phyloP scores from a whole-genome alignment of 2,888 invertebrate genomes.

The Thumatha senex region DNA sequence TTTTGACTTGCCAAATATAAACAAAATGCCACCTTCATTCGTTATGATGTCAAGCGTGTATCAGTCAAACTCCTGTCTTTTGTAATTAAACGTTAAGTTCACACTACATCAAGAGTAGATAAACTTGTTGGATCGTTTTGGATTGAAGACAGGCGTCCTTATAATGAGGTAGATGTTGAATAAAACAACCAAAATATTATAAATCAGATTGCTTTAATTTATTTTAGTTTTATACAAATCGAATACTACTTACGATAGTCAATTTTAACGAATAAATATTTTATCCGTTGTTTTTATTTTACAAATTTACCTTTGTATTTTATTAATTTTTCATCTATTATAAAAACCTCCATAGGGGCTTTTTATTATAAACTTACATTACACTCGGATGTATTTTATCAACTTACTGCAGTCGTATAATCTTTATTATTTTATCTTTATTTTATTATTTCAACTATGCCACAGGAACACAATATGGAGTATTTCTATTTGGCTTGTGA shows the following conservation, averaged over 20 bases:
- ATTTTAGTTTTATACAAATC: constrained; percentile 83
- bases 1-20: too few relatives aligned
- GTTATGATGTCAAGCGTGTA: too few relatives aligned
- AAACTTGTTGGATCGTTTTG: too few relatives aligned
- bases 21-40: too few relatives aligned
- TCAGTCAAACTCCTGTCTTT: too few relatives aligned
- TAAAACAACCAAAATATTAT: constrained; percentile 71
- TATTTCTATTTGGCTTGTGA: constrained; percentile 43
- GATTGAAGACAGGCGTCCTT: too few relatives aligned
- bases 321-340: constrained; percentile 71
- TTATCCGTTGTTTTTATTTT: constrained; percentile 78
- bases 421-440: constrained; percentile 57
- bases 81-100: too few relatives aligned
- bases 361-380: constrained; percentile 80
- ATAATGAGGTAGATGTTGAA: constrained; percentile 32
- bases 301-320: constrained; percentile 82
- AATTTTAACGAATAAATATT: constrained; percentile 81
- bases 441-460: constrained; percentile 68
- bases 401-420: constrained; percentile 76
- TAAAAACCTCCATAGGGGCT: constrained; percentile 82
- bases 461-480: constrained; percentile 73
- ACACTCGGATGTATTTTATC: constrained; percentile 65
- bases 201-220: constrained; percentile 84
- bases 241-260: constrained; percentile 82
- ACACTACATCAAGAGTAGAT: too few relatives aligned